These are phyloP conservation scores for Drosophila santomea DNA, from an alignment of 1,140 invertebrate species.

Conservation along the genomic window DNA sequence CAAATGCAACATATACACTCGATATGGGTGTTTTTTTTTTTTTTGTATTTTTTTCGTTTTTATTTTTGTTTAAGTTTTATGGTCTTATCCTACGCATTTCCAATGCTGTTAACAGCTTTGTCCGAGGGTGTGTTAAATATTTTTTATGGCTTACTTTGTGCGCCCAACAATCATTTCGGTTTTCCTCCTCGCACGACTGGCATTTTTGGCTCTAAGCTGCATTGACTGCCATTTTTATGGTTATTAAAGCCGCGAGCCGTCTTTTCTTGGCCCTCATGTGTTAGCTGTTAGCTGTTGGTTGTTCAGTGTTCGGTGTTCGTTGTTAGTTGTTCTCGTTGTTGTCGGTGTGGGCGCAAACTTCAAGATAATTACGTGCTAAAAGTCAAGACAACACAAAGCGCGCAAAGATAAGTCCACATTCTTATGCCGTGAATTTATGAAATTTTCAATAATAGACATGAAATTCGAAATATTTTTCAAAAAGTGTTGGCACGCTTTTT, in stretches of 20 bases:
- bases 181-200: slow-evolving; percentile 24
- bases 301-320: slow-evolving; percentile 20
- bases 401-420: slow-evolving; percentile 58
- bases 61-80: slow-evolving; percentile 42
- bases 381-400: slow-evolving; percentile 69
- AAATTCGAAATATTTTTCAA: slow-evolving; percentile 14
- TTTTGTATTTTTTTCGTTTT: too few relatives aligned
- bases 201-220: slow-evolving; percentile 56
- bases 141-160: slow-evolving; percentile 81
- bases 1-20: slow-evolving; percentile 44
- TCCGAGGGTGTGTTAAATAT: slow-evolving; percentile 81
- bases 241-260: slow-evolving; percentile 66
- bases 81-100: slow-evolving; percentile 79
- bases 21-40: slow-evolving; percentile 25
- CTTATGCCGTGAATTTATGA: slow-evolving; percentile 37
- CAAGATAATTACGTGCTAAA: slow-evolving; percentile 74
- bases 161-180: slow-evolving; percentile 60
- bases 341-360: slow-evolving; percentile 58
- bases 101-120: slow-evolving; percentile 78
- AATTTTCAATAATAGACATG: slow-evolving; percentile 24
- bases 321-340: slow-evolving; percentile 33
- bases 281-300: slow-evolving; percentile 15
- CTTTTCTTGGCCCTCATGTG: slow-evolving; percentile 42
- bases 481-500: slow-evolving; percentile 10
- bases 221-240: slow-evolving; percentile 75